Evolutionary conservation across 2,113 vertebrate genomes (phyloP), one percentile per base, ranked within the genome.

Genomic region (Cavia porcellus): DNA sequence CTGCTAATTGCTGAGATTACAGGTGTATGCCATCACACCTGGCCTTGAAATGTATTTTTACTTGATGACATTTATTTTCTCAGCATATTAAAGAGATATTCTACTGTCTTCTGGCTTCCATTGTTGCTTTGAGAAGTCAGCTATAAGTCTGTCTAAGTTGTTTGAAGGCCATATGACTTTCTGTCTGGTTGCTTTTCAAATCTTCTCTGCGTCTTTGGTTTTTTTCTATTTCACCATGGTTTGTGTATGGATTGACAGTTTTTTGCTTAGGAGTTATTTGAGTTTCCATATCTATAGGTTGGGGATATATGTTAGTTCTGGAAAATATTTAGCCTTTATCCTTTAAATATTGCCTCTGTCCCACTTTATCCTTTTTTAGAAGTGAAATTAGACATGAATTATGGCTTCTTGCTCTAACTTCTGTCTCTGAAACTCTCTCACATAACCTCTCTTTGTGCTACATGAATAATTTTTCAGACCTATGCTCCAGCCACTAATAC

Each of bases 101-200:
- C 96, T 87, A 1, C 79, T 86, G 72, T 75, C 81, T 92, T 38
- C 80, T 96, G 89, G 57, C 91, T 94, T 82, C 94, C 92, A 45
- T 57, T 88, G 72, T 70, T 92, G 84, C 38, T 86, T 88, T 74
- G 88, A 74, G 81, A 89, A 89, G 85, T 95, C 80, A 92, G 84
- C 88, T 28, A 5, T 92, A 59, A 72, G 13, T 62, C 95, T 86
- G 6, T 96, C 84, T 92, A 74, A 92, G 32, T 52, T 83, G n/a
- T 95, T 59, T 30, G 68, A 92, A 95, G 85, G 91, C 50, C 20
- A 79, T 25, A 11, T 14, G 38, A 66, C 75, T 66, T 86, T 77
- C 82, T 72, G 38, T 82, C 28, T 74, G 28, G 57, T 86, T 81
- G 24, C n/a, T 64, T 89, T 82, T 66, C 47, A 81, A 47, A 24